These are phyloP conservation scores for Phorcus lineatus DNA, from an alignment of 2,888 invertebrate genomes.

Conservation along the genomic window DNA sequence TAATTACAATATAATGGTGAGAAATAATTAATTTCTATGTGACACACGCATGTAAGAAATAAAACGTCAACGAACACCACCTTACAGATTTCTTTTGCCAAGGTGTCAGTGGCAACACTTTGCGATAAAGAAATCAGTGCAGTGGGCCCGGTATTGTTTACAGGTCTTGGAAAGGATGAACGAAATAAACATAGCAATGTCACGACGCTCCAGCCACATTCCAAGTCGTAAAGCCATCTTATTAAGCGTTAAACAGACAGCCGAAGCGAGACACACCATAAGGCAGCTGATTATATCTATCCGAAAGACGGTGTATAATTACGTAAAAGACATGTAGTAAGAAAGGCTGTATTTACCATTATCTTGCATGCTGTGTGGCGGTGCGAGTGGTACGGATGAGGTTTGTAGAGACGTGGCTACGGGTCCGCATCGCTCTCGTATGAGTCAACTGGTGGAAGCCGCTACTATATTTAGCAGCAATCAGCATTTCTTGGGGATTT, in stretches of 20 bases:
- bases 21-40: too few species aligned
- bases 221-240: background rate
- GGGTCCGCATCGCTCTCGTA: background rate
- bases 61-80: too few species aligned
- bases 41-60: too few species aligned
- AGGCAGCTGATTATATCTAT: too few species aligned
- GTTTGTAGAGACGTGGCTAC: background rate
- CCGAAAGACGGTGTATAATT: too few species aligned
- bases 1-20: too few species aligned
- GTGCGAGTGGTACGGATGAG: background rate
- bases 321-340: background rate
- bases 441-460: constrained; percentile 22
- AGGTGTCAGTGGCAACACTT: background rate
- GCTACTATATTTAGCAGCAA: background rate
- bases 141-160: background rate
- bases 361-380: background rate
- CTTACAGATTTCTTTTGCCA: too few species aligned
- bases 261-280: background rate
- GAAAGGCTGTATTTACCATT: constrained; percentile 7
- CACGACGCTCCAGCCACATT: background rate
- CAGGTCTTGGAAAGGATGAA: background rate
- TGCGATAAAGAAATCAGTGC: background rate
- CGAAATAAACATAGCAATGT: background rate
- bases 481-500: background rate
- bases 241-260: background rate